phyloP scores from a whole-genome alignment of 2,113 vertebrate genomes.

The Arizona elegans region DNA sequence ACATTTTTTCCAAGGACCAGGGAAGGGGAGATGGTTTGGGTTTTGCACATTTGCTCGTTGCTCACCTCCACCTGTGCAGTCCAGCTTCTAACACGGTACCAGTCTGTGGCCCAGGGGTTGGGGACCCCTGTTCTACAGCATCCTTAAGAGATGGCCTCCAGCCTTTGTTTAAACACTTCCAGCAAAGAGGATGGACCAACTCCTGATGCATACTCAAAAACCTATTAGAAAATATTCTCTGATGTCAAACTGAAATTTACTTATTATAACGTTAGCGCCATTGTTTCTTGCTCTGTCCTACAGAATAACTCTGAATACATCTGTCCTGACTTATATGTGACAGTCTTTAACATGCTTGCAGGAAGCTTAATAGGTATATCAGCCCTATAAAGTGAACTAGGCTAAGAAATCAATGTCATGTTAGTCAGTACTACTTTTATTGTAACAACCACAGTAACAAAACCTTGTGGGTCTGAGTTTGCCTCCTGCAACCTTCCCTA shows the following conservation, averaged over 20 bases:
- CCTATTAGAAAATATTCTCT: neutral
- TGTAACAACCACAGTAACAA: neutral
- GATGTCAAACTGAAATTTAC: neutral
- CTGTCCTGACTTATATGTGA: neutral
- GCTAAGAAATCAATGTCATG: neutral
- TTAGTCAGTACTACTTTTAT: neutral
- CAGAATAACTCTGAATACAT: neutral
- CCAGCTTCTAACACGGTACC: no score
- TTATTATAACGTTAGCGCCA: neutral
- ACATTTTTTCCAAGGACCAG: neutral
- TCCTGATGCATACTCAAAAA: neutral
- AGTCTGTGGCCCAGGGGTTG: no score
- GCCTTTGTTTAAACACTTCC: neutral
- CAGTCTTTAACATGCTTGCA: neutral
- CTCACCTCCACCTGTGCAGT: neutral
- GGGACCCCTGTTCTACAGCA: neutral
- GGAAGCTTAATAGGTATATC: neutral
- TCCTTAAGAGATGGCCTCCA: neutral
- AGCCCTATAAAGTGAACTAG: neutral
- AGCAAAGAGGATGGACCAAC: neutral
- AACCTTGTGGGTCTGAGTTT: neutral
- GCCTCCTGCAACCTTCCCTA: neutral
- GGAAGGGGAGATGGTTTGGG: neutral
- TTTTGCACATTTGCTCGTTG: neutral
- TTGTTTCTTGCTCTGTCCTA: neutral